These are phyloP conservation scores for Petrophora chlorosata DNA, from an alignment of 2,888 invertebrate genomes.

Conservation along the genomic window DNA sequence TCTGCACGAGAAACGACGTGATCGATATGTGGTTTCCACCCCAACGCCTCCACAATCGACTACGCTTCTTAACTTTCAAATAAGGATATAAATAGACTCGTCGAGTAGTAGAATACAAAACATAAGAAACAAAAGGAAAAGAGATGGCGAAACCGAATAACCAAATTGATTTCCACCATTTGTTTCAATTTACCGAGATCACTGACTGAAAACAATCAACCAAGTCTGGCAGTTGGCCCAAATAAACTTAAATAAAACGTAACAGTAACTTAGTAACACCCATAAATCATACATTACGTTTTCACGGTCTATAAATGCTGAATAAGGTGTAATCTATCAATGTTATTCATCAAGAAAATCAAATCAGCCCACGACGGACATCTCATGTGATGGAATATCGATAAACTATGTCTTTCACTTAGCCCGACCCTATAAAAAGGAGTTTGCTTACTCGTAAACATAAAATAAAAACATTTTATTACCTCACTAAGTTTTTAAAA, in stretches of 20 bases:
- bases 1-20: constrained; percentile 17
- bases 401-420: constrained; percentile 58
- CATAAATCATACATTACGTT: constrained; percentile 35
- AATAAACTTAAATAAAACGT: constrained; percentile 30
- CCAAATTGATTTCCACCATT: constrained; percentile 6
- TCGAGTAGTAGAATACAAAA: constrained; percentile 9
- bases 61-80: constrained; percentile 14
- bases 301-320: constrained; percentile 35
- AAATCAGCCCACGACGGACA: constrained; percentile 40
- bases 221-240: constrained; percentile 35
- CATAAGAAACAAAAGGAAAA: constrained; percentile 7
- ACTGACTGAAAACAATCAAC: constrained; percentile 31
- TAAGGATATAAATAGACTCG: constrained; percentile 8
- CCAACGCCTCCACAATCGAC: constrained; percentile 8
- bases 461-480: constrained; percentile 68
- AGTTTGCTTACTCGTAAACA: constrained; percentile 63
- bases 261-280: constrained; percentile 31
- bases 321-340: constrained; percentile 36
- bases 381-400: constrained; percentile 50
- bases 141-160: constrained; percentile 1
- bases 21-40: constrained; percentile 20
- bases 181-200: constrained; percentile 24
- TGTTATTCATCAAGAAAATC: constrained; percentile 39
- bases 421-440: constrained; percentile 47
- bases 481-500: constrained; percentile 59